These are phyloP conservation scores for Miniopterus natalensis DNA, from an alignment of 2,113 vertebrate genomes.

Conservation along the genomic window DNA sequence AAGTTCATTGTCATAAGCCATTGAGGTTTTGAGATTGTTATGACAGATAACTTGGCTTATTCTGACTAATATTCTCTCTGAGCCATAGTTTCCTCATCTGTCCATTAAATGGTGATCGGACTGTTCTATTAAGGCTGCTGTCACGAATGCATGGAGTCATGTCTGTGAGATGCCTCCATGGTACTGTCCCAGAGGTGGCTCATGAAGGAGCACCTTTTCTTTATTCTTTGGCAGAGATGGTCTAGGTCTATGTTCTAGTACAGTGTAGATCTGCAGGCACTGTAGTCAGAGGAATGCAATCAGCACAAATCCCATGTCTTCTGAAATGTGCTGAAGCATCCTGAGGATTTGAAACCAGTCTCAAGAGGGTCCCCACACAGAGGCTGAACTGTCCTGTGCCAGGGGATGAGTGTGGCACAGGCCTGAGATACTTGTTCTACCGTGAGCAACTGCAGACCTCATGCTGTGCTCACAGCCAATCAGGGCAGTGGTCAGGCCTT, in stretches of 20 bases:
- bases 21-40: neutral
- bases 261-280: neutral
- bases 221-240: neutral
- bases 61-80: neutral
- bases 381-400: neutral
- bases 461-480: neutral
- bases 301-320: neutral
- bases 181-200: neutral
- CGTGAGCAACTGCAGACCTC: neutral
- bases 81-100: neutral
- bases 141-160: neutral
- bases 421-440: neutral
- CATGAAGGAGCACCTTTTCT: neutral
- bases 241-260: neutral
- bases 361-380: neutral
- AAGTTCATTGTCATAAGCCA: neutral
- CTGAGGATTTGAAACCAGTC: neutral
- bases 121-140: neutral
- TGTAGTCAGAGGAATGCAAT: neutral
- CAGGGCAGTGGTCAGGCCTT: neutral
- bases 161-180: neutral
- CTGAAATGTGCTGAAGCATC: neutral
- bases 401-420: fast-evolving
- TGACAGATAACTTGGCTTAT: neutral
- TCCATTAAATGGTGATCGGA: neutral